Conservation (phyloP, 2,113 vertebrate species). For the Sinocyclocheilus anophthalmus region DNA sequence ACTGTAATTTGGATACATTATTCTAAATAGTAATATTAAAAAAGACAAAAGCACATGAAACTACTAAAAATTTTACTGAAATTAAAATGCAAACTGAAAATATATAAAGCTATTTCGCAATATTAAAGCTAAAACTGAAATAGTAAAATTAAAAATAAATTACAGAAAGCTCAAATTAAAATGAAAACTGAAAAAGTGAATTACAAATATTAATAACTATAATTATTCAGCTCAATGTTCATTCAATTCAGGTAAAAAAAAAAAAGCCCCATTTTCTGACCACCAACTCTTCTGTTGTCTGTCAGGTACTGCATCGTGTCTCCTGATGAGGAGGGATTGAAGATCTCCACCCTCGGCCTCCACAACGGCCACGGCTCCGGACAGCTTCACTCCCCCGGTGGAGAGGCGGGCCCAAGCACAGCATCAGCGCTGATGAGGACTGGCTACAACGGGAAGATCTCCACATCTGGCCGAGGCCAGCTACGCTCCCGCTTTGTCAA, state of each 20-base stretch:
- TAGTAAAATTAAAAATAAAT: no score
- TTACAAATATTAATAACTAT: background rate
- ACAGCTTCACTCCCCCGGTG: conserved; percentile 41
- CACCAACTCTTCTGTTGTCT: conserved; percentile 2
- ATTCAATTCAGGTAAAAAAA: background rate
- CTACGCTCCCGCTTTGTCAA: conserved; percentile 94
- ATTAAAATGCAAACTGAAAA: no score
- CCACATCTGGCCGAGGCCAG: conserved; percentile 79
- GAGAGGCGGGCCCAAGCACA: conserved; percentile 68
- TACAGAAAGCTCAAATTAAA: no score
- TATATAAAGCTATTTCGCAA: no score
- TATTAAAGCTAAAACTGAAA: no score
- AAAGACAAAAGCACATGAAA: background rate
- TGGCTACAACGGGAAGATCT: conserved; percentile 84
- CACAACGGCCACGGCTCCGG: conserved; percentile 66
- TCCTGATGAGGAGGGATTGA: conserved; percentile 83
- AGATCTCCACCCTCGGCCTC: conserved; percentile 78
- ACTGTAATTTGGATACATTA: no score
- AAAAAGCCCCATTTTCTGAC: background rate
- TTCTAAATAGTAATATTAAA: no score
- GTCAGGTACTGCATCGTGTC: conserved; percentile 86
- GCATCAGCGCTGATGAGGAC: conserved; percentile 58
- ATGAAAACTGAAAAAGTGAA: no score
- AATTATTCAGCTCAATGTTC: background rate
- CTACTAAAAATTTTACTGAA: no score